phyloP scores from a whole-genome alignment of 2,888 invertebrate species.

The Vanessa cardui region DNA sequence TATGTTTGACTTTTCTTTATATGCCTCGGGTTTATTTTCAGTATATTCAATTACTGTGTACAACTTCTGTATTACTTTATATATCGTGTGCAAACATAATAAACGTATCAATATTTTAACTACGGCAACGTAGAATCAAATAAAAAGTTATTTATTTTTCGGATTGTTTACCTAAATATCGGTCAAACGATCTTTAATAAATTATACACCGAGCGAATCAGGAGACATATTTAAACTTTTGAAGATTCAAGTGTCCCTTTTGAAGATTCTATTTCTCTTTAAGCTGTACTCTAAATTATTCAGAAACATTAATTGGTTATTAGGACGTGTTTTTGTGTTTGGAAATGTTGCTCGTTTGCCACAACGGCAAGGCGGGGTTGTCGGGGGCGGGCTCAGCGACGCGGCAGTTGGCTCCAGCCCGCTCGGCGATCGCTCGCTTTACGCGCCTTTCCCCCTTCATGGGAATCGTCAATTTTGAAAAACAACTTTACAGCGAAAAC shows the following conservation, averaged over 20 bases:
- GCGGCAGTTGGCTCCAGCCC: conserved; percentile 77
- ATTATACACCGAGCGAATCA: neutral
- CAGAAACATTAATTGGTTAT: conserved; percentile 59
- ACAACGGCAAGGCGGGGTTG: conserved; percentile 74
- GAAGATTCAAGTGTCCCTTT: conserved; percentile 14
- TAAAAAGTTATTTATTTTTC: neutral
- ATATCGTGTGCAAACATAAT: conserved; percentile 1
- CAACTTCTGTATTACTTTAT: conserved; percentile 6
- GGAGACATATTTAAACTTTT: conserved; percentile 13
- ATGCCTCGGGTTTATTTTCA: conserved; percentile 7
- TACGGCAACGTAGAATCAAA: neutral
- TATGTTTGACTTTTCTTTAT: conserved; percentile 13
- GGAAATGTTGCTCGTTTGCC: conserved; percentile 60
- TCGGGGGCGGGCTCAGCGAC: conserved; percentile 60
- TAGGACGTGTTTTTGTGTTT: conserved; percentile 54
- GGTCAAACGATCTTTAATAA: neutral
- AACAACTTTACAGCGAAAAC: conserved; percentile 12
- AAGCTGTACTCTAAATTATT: conserved; percentile 41
- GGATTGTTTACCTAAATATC: neutral
- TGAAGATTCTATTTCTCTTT: conserved; percentile 21
- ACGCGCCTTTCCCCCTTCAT: conserved; percentile 44
- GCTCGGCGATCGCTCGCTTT: conserved; percentile 64
- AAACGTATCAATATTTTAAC: neutral
- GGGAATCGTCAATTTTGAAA: conserved; percentile 40
- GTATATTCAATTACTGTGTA: neutral